These are phyloP conservation scores for Xylocampa areola DNA, from an alignment of 2,888 invertebrate genomes.

Conservation along the genomic window DNA sequence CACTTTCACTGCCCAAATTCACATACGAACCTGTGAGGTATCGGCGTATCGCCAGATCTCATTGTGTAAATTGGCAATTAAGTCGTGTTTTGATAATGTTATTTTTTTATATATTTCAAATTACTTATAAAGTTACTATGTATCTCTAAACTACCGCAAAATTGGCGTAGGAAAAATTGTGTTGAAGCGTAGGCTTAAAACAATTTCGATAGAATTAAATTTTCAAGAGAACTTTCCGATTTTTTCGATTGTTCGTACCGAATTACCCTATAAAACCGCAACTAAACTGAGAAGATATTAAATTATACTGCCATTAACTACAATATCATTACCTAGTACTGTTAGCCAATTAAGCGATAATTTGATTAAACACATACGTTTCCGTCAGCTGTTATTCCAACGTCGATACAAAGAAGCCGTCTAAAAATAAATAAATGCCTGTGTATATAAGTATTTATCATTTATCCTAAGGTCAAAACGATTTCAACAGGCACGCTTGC, in stretches of 20 bases:
- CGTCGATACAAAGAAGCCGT: conserved; percentile 15
- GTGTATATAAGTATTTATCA: conserved; percentile 49
- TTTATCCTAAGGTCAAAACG: conserved; percentile 59
- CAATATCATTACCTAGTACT: conserved; percentile 16
- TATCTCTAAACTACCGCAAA: neutral
- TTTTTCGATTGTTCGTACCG: too few relatives aligned
- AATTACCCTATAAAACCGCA: too few relatives aligned
- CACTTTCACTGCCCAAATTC: conserved; percentile 61
- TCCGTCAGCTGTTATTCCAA: conserved; percentile 18
- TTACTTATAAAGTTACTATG: neutral
- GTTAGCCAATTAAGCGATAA: conserved; percentile 15
- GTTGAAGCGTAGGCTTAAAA: too few relatives aligned
- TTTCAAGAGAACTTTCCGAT: too few relatives aligned
- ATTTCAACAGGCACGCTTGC: conserved; percentile 47
- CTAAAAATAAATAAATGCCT: conserved; percentile 45
- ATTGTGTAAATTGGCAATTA: conserved; percentile 49
- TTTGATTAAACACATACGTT: conserved; percentile 22
- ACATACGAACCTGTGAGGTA: conserved; percentile 51
- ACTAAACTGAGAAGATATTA: too few relatives aligned
- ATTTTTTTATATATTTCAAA: neutral
- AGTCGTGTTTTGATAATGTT: neutral
- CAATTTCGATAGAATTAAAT: too few relatives aligned
- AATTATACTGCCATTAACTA: too few relatives aligned
- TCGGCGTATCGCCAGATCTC: conserved; percentile 52
- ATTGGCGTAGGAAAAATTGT: too few relatives aligned